Conservation (phyloP, 1,140 invertebrate species). For the Arctopsyche grandis region DNA sequence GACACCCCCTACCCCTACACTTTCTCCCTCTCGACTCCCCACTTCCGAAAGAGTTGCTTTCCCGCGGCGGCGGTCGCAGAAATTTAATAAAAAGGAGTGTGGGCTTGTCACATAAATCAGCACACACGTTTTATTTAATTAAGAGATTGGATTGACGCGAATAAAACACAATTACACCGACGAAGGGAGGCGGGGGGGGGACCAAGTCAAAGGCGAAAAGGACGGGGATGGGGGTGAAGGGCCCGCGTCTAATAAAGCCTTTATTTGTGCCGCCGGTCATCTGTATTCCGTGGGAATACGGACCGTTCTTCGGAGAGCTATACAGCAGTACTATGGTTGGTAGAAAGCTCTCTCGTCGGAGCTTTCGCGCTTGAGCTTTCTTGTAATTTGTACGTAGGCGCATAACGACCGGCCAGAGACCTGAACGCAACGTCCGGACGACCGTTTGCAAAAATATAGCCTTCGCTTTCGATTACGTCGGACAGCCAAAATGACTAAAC, state of each 20-base stretch:
- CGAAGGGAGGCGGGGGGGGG: too few species aligned
- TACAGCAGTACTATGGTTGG: too few species aligned
- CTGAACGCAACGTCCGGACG: too few species aligned
- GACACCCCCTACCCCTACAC: not conserved
- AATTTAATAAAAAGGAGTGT: slow-evolving; percentile 5
- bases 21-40: not conserved
- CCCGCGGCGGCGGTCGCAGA: not conserved
- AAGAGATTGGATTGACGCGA: slow-evolving; percentile 32
- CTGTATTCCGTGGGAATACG: slow-evolving; percentile 14
- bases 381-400: too few species aligned
- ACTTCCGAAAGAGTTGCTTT: not conserved
- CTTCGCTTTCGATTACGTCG: too few species aligned
- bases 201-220: too few species aligned
- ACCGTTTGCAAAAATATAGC: too few species aligned
- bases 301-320: not conserved
- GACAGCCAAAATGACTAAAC: too few species aligned
- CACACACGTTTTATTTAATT: slow-evolving; percentile 24
- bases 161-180: slow-evolving; percentile 21
- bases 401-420: too few species aligned
- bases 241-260: slow-evolving; percentile 16
- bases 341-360: too few species aligned
- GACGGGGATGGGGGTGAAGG: too few species aligned
- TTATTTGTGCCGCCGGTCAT: slow-evolving; percentile 21
- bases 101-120: slow-evolving; percentile 22
- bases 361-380: too few species aligned